Base-by-base conservation (phyloP, 2,113 vertebrate species). In the Ophthalmolycus amberensis region DNA sequence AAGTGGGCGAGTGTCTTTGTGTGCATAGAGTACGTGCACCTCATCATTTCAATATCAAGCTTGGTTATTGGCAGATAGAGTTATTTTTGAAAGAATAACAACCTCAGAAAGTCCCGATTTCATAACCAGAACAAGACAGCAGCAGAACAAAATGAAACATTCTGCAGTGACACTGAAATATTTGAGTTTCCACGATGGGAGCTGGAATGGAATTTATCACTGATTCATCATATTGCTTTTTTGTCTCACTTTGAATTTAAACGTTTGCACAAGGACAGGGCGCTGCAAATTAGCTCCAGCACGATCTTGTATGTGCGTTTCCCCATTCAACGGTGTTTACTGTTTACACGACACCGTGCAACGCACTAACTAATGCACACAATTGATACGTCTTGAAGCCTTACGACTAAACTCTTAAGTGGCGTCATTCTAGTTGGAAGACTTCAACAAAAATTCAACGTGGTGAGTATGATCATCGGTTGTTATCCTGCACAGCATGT, bases 1-100 rank as follows among this genome's bases (percentile, higher is more conserved):
- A 59, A 75, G 34, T 34, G 37, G 32, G 6, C 56, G 4, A 6
- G 54, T 58, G 2, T 6, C 56, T 59, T 44, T 72, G 25, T 70
- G 15, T 86, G 58, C 59, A 40, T 59, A 38, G 64, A 54, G 59
- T 72, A n/a, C 18, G 25, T 77, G 65, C 56, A 37, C 22, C 6
- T 77, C 18, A 42, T 59, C 12, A 79, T 18, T 76, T 87, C 0
- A 15, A 25, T 71, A 62, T 73, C 44, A 71, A 62, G 27, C 48
- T 14, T 46, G 20, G 12, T 78, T 71, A 46, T 60, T 85, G 44
- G 48, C 37, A 32, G 52, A 46, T 65, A 32, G 44, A 46, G 44
- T 46, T 34, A 11, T 34, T 72, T 40, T 56, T n/a, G 20, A 68
- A 38, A 66, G 38, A 70, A 72, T 46, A 75, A 27, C 22, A 77